Conservation (phyloP, 2,797 vertebrate species). For the Hephaestus fuliginosus region DNA sequence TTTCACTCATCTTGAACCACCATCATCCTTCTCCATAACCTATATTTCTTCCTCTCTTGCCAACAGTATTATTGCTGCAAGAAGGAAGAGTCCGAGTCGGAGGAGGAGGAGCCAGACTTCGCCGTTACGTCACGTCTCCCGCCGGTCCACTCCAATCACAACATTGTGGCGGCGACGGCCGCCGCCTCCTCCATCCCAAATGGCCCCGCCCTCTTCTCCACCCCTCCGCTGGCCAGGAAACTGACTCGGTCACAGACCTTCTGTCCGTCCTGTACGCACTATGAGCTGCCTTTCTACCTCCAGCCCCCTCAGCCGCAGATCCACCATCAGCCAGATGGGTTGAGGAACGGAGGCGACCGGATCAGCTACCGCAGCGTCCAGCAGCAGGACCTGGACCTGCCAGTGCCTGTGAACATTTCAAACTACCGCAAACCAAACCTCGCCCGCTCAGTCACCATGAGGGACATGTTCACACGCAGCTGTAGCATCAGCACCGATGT, state of each 20-base stretch:
- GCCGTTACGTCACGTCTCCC: conserved; percentile 93
- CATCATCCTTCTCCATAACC: background rate
- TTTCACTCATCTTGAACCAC: conserved; percentile 8
- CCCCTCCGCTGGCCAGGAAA: conserved; percentile 89
- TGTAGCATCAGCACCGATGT: conserved; percentile 98
- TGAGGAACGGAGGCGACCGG: conserved; percentile 92
- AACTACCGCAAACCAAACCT: conserved; percentile 93
- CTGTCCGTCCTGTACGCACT: conserved; percentile 92
- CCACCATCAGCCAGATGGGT: conserved; percentile 87
- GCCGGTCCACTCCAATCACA: conserved; percentile 93
- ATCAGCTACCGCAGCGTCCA: conserved; percentile 90
- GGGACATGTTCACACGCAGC: conserved; percentile 95
- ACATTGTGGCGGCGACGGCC: conserved; percentile 92
- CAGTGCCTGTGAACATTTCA: conserved; percentile 82
- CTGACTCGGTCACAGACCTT: conserved; percentile 87
- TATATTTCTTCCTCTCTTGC: background rate
- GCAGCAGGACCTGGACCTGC: conserved; percentile 92
- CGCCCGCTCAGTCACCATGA: conserved; percentile 94
- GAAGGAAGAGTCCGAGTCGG: conserved; percentile 96
- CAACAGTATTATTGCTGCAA: conserved; percentile 98
- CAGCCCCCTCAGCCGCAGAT: conserved; percentile 86
- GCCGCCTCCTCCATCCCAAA: conserved; percentile 89
- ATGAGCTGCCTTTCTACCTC: conserved; percentile 95
- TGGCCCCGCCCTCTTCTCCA: conserved; percentile 90
- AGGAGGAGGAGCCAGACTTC: conserved; percentile 99